A percentile compares a stretch with the other conserved stretches of the same genome.
Evolutionary conservation across 2,888 invertebrate species (phyloP).

Genomic region (Nemotelus pantherinus): DNA sequence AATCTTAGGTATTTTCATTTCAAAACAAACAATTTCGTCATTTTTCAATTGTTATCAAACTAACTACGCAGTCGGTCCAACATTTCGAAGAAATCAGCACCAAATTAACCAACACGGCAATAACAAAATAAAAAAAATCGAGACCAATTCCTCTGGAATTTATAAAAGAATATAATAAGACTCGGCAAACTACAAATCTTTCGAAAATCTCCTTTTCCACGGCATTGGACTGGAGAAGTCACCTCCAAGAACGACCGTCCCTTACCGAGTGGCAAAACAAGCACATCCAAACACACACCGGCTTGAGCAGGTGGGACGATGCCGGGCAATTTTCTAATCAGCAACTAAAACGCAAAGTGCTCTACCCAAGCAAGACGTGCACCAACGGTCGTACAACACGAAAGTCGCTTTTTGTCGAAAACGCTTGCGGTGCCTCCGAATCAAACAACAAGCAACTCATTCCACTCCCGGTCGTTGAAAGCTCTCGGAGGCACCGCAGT

Average conservation of each 20-base stretch:
- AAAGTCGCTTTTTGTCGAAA: conserved; percentile 53
- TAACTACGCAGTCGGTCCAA: too few relatives aligned
- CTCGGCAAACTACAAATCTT: too few relatives aligned
- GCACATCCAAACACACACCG: neutral
- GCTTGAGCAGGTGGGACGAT: conserved; percentile 6
- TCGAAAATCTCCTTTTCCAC: too few relatives aligned
- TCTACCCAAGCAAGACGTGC: conserved; percentile 4
- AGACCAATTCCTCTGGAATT: too few relatives aligned
- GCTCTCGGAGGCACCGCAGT: conserved; percentile 49
- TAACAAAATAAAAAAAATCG: too few relatives aligned
- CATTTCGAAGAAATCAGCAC: too few relatives aligned
- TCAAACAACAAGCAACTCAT: conserved; percentile 5
- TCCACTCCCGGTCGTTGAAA: conserved; percentile 44
- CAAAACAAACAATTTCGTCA: too few relatives aligned
- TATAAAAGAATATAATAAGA: too few relatives aligned
- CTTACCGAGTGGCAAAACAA: conserved; percentile 5
- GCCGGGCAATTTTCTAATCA: conserved; percentile 2
- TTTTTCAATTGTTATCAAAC: too few relatives aligned
- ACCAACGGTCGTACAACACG: neutral
- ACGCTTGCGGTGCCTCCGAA: conserved; percentile 50
- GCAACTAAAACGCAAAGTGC: conserved; percentile 6
- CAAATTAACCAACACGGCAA: too few relatives aligned
- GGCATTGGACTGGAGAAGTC: neutral
- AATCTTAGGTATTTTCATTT: too few relatives aligned
- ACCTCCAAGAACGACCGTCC: conserved; percentile 6